Percentiles rank a stretch among this genome's conserved stretches.
Evolutionary conservation across 2,888 invertebrate genomes (phyloP).

Genomic region (Lycia hirtaria): DNA sequence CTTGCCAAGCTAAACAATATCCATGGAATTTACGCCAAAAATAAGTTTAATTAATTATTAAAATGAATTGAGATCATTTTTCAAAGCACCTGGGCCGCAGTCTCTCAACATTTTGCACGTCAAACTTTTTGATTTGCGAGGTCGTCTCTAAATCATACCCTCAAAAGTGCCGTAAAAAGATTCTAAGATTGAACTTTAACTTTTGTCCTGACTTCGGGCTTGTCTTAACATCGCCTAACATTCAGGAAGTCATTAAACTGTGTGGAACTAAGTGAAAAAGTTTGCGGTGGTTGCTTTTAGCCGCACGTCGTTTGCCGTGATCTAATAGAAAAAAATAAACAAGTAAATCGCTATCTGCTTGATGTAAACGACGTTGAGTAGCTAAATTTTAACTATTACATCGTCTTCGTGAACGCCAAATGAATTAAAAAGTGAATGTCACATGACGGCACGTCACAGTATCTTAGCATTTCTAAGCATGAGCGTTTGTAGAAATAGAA

Average conservation of each 20-base stretch:
- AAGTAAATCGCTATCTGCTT: not conserved
- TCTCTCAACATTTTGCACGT: constrained; percentile 28
- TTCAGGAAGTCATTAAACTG: constrained; percentile 49
- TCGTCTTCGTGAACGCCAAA: too few species aligned
- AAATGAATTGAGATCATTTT: not conserved
- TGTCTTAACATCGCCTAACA: constrained; percentile 30
- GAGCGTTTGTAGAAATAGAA: too few species aligned
- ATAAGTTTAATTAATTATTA: too few species aligned
- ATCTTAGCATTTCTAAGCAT: too few species aligned
- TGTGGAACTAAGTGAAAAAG: constrained; percentile 49
- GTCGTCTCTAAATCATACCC: constrained; percentile 25
- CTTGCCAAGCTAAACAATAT: too few species aligned
- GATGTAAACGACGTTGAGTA: too few species aligned
- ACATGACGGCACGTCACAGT: too few species aligned
- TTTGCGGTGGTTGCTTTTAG: constrained; percentile 22
- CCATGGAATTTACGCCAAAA: too few species aligned
- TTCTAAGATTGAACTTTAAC: constrained; percentile 39
- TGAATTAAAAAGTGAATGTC: too few species aligned
- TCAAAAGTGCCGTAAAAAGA: constrained; percentile 34
- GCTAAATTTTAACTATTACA: too few species aligned
- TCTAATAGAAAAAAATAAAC: not conserved
- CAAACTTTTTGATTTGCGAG: constrained; percentile 42
- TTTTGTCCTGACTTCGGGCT: constrained; percentile 28
- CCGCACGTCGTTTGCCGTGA: not conserved
- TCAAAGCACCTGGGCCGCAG: constrained; percentile 12